These are phyloP conservation scores for Mamestra brassicae DNA, from an alignment of 2,888 invertebrate species.

Conservation along the genomic window DNA sequence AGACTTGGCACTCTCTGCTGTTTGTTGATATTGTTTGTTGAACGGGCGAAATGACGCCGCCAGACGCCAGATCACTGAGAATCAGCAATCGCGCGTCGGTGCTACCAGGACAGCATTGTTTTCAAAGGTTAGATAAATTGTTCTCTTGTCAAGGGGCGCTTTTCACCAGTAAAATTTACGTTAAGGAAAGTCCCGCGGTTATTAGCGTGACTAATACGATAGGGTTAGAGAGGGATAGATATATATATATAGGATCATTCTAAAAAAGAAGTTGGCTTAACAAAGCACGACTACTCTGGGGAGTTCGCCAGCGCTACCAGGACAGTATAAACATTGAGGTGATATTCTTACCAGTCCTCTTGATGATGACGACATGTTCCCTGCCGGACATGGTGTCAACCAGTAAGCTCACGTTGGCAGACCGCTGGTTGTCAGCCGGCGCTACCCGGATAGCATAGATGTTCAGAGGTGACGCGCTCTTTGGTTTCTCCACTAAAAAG, in stretches of 20 bases:
- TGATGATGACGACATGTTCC: slow-evolving; percentile 79
- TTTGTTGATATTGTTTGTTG: no score
- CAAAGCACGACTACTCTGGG: no score
- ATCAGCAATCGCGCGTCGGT: no score
- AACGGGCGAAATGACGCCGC: no score
- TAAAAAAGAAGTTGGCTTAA: not conserved
- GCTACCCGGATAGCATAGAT: slow-evolving; percentile 85
- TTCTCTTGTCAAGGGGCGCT: no score
- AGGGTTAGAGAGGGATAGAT: no score
- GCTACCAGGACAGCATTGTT: not conserved
- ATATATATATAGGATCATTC: not conserved
- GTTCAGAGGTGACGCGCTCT: slow-evolving; percentile 77
- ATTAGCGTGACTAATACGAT: no score
- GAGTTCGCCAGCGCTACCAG: slow-evolving; percentile 2
- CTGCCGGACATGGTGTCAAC: slow-evolving; percentile 76
- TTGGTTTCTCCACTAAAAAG: slow-evolving; percentile 79
- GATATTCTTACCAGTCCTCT: slow-evolving; percentile 75
- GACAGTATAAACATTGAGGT: not conserved
- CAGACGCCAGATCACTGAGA: no score
- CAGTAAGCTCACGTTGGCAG: slow-evolving; percentile 80
- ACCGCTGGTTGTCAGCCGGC: slow-evolving; percentile 70
- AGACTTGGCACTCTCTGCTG: no score
- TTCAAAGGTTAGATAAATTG: not conserved
- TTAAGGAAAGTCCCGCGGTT: not conserved
- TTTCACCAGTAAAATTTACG: not conserved